Base-by-base conservation (phyloP, 1,140 invertebrate genomes). In the Chionoecetes opilio region DNA sequence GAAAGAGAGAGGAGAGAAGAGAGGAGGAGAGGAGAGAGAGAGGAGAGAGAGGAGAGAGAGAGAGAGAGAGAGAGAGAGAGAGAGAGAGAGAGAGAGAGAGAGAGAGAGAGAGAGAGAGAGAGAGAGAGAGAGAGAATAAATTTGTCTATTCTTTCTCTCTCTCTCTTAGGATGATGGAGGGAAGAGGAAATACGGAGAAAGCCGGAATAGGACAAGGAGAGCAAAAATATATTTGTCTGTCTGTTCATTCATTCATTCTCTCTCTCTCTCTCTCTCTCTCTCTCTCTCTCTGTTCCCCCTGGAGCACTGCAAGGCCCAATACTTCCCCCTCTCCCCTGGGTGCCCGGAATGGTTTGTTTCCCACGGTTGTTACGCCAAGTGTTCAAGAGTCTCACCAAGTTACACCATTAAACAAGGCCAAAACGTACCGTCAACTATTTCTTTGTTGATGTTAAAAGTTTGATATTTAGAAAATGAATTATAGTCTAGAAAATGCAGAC, bases 191-290 rank as follows among this genome's bases (percentile, higher is more conserved):
- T n/a, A n/a, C n/a, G n/a, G n/a, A n/a, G n/a, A n/a, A n/a, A n/a
- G n/a, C n/a, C n/a, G n/a, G n/a, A n/a, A n/a, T n/a, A n/a, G n/a
- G 26, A 41, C 9, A n/a, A 29, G 31, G 35, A 46, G 35, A 38
- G 88, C 14, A 5, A 31, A 26, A 46, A 32, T 21, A 38, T 26
- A 34, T 35, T 8, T 26, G 32, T 3, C 32, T 5, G 2, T 31
- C 32, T 2, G 0, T 31, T 90, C 88, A 38, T 31, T 90, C 41
- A 38, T 21, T 90, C 88, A 46, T 38, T 90, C 38, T 90, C 37
- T 53, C 38, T 90, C 29, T 90, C 21, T 90, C 88, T 90, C 88
- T 90, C 29, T 90, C 88, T 90, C 88, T 90, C 88, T 90, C 88
- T 90, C 88, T 90, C 88, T 90, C 88, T 90, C 5, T 90, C 5